Evolutionary conservation across 2,797 vertebrate genomes (phyloP), one percentile per base, ranked within the genome.

Genomic region (Gorsachius magnificus): DNA sequence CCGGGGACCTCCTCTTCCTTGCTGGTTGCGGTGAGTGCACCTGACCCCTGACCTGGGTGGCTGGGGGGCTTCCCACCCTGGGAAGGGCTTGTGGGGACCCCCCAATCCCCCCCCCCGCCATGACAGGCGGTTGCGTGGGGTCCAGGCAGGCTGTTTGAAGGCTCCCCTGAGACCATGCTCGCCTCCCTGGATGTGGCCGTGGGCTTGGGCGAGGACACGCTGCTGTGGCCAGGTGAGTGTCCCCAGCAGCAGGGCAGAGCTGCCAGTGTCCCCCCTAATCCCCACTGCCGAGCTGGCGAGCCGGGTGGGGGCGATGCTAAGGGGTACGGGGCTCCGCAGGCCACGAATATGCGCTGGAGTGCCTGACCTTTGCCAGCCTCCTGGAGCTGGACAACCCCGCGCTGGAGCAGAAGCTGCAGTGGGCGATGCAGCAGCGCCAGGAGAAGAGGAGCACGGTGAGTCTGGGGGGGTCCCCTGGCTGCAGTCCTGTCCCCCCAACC

Each of bases 1-100:
- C 99, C 0, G 99, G 99, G 50, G 99, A 99, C 96, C 98, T 99
- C 78, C 99, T 99, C 61, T 99, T 99, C 97, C 99, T 99, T 14
- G 99, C 99, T 22, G 99, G 99, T 94, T 99, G 99, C 9, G 99
- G 99, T 99, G 95, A 98, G 99, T 97, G 65, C 1, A 2, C 29
- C 56, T 5, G 3, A 7, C 31, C 38, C 53, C 21, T 4, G 11
- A 45, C 13, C 15, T 66, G 53, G 17, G 31, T 28, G 51, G 11
- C 4, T 41, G 24, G 7, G 20, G 2, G 20, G 25, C 46, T 41
- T 41, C 41, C 36, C 33, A 8, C 46, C 10, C 35, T 83, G 58
- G 26, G 36, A 51, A 53, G n/a, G 48, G 50, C 18, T 35, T 5
- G 5, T 31, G 38, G 54, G 60, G 10, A 24, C 1, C 10, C 35